phyloP scores from a whole-genome alignment of 2,797 vertebrate genomes.

The Crenuchus spilurus region DNA sequence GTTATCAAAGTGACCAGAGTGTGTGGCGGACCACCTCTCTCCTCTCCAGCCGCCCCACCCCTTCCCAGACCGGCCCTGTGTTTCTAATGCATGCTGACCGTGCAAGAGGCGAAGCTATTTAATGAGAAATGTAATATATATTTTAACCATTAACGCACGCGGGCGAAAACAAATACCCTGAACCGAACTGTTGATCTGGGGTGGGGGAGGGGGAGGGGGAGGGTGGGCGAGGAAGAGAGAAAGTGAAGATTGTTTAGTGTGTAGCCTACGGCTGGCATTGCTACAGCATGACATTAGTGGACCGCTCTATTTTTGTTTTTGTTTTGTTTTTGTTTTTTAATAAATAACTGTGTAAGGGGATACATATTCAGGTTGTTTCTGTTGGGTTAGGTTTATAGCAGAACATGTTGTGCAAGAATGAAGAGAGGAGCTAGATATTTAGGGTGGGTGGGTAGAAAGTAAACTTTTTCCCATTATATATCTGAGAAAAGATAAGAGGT shows the following conservation, averaged over 20 bases:
- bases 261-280: conserved; percentile 63
- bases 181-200: conserved; percentile 70
- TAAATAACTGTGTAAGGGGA: conserved; percentile 17
- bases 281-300: conserved; percentile 77
- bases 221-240: background rate
- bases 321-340: conserved; percentile 67
- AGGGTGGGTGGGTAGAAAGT: background rate
- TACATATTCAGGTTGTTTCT: background rate
- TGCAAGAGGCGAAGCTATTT: conserved; percentile 85
- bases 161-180: conserved; percentile 60
- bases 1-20: conserved; percentile 4
- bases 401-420: too few species aligned
- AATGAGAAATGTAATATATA: conserved; percentile 82
- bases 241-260: conserved; percentile 54
- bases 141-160: conserved; percentile 82
- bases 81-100: conserved; percentile 89
- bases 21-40: conserved; percentile 71
- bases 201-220: conserved; percentile 50
- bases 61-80: conserved; percentile 78
- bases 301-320: conserved; percentile 65
- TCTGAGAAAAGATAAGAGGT: conserved; percentile 55
- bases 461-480: background rate
- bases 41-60: conserved; percentile 57
- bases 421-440: conserved; percentile 19
- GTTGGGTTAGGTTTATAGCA: conserved; percentile 44